Evolutionary conservation across 2,113 vertebrate species (phyloP).

Genomic region (Elgaria multicarinata): DNA sequence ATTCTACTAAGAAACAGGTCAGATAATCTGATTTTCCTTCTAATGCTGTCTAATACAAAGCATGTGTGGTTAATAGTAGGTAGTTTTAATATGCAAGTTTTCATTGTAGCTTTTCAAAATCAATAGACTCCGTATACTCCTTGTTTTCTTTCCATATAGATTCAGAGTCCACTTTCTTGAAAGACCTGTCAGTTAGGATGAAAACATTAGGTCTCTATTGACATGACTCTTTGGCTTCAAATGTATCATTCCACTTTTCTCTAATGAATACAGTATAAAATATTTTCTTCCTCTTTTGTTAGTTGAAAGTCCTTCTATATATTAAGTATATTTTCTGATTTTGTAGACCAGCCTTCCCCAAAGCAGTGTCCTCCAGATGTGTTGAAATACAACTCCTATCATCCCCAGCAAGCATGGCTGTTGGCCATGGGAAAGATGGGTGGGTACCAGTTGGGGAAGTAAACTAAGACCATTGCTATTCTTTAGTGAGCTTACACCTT

Average conservation of each 20-base stretch:
- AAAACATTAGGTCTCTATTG: background rate
- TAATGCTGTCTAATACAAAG: background rate
- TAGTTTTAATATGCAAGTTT: background rate
- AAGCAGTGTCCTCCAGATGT: too few relatives aligned
- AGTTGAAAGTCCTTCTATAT: background rate
- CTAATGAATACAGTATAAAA: background rate
- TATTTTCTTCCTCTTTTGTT: background rate
- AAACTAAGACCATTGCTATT: fast-evolving
- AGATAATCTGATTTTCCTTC: background rate
- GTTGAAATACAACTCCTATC: too few relatives aligned
- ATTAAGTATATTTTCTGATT: background rate
- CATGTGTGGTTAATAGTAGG: background rate
- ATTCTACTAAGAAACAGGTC: background rate
- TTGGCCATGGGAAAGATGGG: background rate
- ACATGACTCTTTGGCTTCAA: background rate
- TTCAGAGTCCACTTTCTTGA: background rate
- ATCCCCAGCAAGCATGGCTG: too few relatives aligned
- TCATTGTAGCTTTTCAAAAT: background rate
- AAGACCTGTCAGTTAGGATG: background rate
- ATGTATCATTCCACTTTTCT: background rate
- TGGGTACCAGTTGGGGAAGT: too few relatives aligned
- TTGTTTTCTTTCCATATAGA: too few relatives aligned
- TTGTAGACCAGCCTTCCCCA: too few relatives aligned
- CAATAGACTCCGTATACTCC: background rate
- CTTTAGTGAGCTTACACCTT: background rate